phyloP scores from a whole-genome alignment of 2,888 invertebrate genomes.

The Drosophila lacicola region DNA sequence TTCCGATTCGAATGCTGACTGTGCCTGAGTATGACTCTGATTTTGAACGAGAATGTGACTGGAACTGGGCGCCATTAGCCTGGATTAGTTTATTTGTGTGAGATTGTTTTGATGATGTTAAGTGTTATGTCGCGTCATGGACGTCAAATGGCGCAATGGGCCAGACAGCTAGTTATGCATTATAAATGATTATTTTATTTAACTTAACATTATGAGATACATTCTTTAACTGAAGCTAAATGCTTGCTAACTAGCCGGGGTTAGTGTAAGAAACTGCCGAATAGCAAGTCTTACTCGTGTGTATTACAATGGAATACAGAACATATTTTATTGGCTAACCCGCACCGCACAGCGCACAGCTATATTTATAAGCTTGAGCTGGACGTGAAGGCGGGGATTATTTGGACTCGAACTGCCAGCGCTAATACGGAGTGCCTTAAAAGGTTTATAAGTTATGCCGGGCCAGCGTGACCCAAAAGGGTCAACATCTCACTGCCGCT shows the following conservation, averaged over 20 bases:
- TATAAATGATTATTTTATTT: background rate
- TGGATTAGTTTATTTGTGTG: slow-evolving; percentile 39
- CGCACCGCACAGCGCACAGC: background rate
- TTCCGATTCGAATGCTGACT: slow-evolving; percentile 4
- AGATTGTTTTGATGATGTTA: slow-evolving; percentile 8
- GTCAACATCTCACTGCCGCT: slow-evolving; percentile 36
- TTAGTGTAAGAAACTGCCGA: background rate
- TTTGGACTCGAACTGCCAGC: background rate
- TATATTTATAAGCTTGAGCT: slow-evolving; percentile 29
- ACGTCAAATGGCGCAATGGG: slow-evolving; percentile 1
- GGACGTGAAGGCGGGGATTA: slow-evolving; percentile 28
- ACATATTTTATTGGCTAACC: slow-evolving; percentile 19
- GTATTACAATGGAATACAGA: slow-evolving; percentile 9
- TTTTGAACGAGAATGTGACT: slow-evolving; percentile 15
- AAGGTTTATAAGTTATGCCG: slow-evolving; percentile 45
- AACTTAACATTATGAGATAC: background rate
- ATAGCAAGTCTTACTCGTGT: background rate
- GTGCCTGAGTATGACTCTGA: slow-evolving; percentile 14
- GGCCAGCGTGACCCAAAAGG: slow-evolving; percentile 36
- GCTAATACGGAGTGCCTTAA: slow-evolving; percentile 47
- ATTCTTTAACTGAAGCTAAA: background rate
- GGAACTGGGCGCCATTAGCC: slow-evolving; percentile 42
- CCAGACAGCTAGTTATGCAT: slow-evolving; percentile 9
- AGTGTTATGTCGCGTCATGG: slow-evolving; percentile 8
- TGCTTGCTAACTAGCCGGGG: background rate